phyloP scores from a whole-genome alignment of 2,888 invertebrate genomes.

The Chaetoderma sp. region DNA sequence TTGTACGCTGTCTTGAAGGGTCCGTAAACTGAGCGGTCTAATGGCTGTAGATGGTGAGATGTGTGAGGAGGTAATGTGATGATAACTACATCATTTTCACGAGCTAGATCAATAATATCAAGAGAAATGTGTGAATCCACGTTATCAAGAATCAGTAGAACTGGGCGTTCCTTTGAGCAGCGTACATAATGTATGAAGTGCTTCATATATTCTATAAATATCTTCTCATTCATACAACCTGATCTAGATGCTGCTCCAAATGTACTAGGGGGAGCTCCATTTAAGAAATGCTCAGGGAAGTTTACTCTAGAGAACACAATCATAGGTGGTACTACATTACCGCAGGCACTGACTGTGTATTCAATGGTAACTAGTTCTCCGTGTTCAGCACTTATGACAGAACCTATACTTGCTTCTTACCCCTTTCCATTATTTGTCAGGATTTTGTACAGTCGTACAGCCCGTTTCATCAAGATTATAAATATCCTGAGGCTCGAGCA shows the following conservation, averaged over 20 bases:
- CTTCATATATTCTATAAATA: constrained; percentile 3
- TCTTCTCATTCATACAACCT: constrained; percentile 30
- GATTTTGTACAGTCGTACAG: constrained; percentile 2
- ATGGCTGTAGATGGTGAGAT: constrained; percentile 29
- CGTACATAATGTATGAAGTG: background rate
- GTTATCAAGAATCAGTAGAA: constrained; percentile 14
- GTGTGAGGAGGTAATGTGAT: constrained; percentile 35
- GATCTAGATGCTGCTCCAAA: constrained; percentile 13
- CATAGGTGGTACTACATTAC: constrained; percentile 21
- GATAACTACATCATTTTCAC: constrained; percentile 31
- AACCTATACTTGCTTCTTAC: constrained; percentile 13
- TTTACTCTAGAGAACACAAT: background rate
- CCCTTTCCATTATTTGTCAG: background rate
- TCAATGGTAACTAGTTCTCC: constrained; percentile 20
- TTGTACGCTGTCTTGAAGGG: constrained; percentile 58
- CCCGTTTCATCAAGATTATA: constrained; percentile 14
- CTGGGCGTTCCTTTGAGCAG: background rate
- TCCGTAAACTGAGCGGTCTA: constrained; percentile 48
- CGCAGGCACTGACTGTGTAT: constrained; percentile 18
- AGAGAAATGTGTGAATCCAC: constrained; percentile 26
- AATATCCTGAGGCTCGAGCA: background rate
- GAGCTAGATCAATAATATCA: constrained; percentile 16
- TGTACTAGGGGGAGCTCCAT: constrained; percentile 17
- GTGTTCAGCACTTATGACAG: constrained; percentile 10
- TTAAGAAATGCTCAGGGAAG: constrained; percentile 9